Base-by-base conservation (phyloP, 2,797 vertebrate genomes). In the Myripristis murdjan region DNA sequence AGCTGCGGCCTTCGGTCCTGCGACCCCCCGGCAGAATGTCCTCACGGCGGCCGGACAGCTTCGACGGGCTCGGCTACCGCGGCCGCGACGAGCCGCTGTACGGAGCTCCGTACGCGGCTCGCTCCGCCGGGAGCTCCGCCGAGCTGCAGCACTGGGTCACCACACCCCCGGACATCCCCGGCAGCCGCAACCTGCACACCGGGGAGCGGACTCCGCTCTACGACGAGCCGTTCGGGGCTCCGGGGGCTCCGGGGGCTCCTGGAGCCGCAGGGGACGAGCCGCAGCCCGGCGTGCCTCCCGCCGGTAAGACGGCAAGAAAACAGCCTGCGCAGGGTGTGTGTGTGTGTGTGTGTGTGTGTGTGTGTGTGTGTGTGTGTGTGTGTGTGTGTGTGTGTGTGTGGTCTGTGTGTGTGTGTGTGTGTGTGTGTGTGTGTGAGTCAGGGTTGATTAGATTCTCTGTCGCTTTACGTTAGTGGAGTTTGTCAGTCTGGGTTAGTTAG, bases 151-250 rank as follows among this genome's bases (percentile, higher is more conserved):
- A 96, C 60, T 98, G 97, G 97, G 96, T 97, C 75, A 97, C 95
- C 8, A 96, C 92, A 22, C 97, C 97, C 11, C 97, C 97, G 0
- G 97, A 97, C 85, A 97, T 98, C 70, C 97, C 97, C 3, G 96
- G 97, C 16, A 97, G 96, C 93, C 95, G 97, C 70, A 98, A 98
- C 87, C 92, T 97, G 83, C 95, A 98, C 85, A 94, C 94, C 87
- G 95, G 91, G 2, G 96, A 97, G 70, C 94, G 95, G 74, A 96
- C 94, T 11, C 97, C 97, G 1, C 91, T 95, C 2, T 93, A 85
- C 23, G 95, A 89, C 4, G 87, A 89, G 12, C 15, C 79, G 2
- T 39, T 15, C 37, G 52, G 44, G 54, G 54, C 41, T 47, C 44
- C 31, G n/a, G n/a, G n/a, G n/a, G n/a, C n/a, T n/a, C n/a, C n/a